Base-by-base conservation (phyloP, 2,113 vertebrate genomes). In the Lipophrys pholis region DNA sequence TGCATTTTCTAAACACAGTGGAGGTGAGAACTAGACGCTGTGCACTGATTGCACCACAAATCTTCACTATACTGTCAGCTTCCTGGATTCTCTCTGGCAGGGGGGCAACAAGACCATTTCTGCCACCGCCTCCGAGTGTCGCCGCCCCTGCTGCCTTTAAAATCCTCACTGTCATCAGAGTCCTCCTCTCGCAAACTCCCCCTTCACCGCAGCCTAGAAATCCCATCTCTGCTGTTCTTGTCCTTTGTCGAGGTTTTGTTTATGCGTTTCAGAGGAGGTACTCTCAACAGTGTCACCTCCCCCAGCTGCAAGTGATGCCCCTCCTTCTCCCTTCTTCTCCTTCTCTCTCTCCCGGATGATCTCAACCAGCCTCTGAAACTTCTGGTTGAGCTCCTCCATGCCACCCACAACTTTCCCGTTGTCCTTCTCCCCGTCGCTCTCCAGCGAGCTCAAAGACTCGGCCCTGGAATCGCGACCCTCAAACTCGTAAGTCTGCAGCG, bases 401-500 rank as follows among this genome's bases (percentile, higher is more conserved):
- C 88, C 89, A 30, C 87, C 85, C 16, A 11, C 83, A 41, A 11
- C 81, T 0, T 8, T 55, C 46, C 66, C 83, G 0, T 73, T 56
- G 49, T 91, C 91, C 73, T 81, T 85, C 55, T 89, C 92, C 0
- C 72, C 90, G 5, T 91, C 87, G 0, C 95, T 96, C 84, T 95
- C 94, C 67, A 96, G 92, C 0, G 96, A 97, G 76, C 96, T 97
- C 87, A 97, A 94, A 0, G 95, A 96, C 81, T 93, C 94, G 0
- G 95, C 95, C 67, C 94, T 87, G 0, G 95, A 96, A 43, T 94
- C 94, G 0, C 90, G 90, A 16, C 96, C 96, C 87, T 96, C 96
- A 0, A 96, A 94, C 78, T 95, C 95, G 0, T 96, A 96, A 50
- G 95, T 95, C 91, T 96, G 95, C 85, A 97, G 93, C 35, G 94